Evolutionary conservation across 2,797 vertebrate genomes (phyloP).

Genomic region (Brachyrhaphis roseni): DNA sequence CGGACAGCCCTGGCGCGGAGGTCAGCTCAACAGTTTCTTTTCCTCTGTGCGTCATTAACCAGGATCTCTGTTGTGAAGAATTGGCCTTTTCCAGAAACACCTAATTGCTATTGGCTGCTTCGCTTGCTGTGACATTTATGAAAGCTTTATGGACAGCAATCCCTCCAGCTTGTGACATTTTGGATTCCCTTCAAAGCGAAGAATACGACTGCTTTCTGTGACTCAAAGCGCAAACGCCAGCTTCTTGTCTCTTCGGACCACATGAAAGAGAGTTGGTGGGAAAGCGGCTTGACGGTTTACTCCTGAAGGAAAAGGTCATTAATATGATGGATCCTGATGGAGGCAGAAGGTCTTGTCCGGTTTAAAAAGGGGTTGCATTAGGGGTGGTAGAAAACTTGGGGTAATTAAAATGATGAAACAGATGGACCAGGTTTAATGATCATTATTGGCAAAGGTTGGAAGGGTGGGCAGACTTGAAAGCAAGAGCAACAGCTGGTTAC

Average conservation of each 20-base stretch:
- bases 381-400: constrained; percentile 24
- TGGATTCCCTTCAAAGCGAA: constrained; percentile 71
- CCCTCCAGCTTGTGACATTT: constrained; percentile 75
- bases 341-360: constrained; percentile 31
- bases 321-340: constrained; percentile 51
- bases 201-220: constrained; percentile 54
- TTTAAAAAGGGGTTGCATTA: constrained; percentile 17
- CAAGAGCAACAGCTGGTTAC: not conserved
- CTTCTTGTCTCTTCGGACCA: constrained; percentile 63
- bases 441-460: not conserved
- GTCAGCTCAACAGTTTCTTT: not conserved
- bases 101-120: constrained; percentile 64
- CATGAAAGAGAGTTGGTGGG: constrained; percentile 73
- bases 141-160: constrained; percentile 75
- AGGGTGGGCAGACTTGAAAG: not conserved
- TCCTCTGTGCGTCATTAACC: constrained; percentile 10
- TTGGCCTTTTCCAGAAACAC: constrained; percentile 59
- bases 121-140: constrained; percentile 74
- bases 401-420: constrained; percentile 38
- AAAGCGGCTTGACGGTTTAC: constrained; percentile 56
- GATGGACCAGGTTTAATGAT: not conserved
- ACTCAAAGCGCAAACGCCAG: constrained; percentile 51
- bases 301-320: constrained; percentile 80
- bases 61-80: constrained; percentile 31
- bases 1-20: not conserved